phyloP scores from a whole-genome alignment of 2,113 vertebrate species.

The Etheostoma spectabile region DNA sequence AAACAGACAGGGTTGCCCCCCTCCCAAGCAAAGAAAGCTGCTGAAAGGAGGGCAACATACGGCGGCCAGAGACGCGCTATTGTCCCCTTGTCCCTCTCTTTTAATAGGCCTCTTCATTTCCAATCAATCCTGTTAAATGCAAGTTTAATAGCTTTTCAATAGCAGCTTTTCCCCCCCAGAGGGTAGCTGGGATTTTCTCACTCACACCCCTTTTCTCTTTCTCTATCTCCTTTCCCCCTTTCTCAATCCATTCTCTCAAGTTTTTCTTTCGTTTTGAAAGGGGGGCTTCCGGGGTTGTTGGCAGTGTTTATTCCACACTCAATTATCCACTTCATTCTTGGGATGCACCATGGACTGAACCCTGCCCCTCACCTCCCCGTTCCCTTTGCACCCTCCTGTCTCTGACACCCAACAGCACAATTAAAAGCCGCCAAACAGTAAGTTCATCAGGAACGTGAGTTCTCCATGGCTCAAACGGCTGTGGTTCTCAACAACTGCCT shows the following conservation, averaged over 20 bases:
- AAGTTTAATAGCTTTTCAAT: conserved; percentile 90
- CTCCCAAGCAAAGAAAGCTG: conserved; percentile 71
- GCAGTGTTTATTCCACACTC: conserved; percentile 85
- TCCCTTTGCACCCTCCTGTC: conserved; percentile 31
- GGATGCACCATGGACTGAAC: conserved; percentile 63
- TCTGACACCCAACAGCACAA: conserved; percentile 64
- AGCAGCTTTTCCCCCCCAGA: conserved; percentile 81
- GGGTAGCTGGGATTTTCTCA: conserved; percentile 83
- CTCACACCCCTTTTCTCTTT: conserved; percentile 63
- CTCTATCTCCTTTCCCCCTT: conserved; percentile 33
- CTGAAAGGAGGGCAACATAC: conserved; percentile 87
- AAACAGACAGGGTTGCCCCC: conserved; percentile 80
- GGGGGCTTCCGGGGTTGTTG: conserved; percentile 77
- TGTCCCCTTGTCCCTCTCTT: conserved; percentile 86
- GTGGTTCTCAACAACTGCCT: conserved; percentile 23
- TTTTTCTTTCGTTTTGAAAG: conserved; percentile 70
- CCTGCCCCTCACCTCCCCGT: conserved; percentile 48
- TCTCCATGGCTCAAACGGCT: conserved; percentile 24
- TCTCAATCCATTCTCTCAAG: conserved; percentile 52
- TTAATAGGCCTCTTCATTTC: conserved; percentile 90
- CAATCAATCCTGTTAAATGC: conserved; percentile 90
- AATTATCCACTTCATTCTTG: conserved; percentile 87
- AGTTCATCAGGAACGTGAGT: conserved; percentile 70
- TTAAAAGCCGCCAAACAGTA: conserved; percentile 71
- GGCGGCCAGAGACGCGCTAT: conserved; percentile 84